phyloP scores from a whole-genome alignment of 2,113 vertebrate species.

The Chaenogobius annularis region DNA sequence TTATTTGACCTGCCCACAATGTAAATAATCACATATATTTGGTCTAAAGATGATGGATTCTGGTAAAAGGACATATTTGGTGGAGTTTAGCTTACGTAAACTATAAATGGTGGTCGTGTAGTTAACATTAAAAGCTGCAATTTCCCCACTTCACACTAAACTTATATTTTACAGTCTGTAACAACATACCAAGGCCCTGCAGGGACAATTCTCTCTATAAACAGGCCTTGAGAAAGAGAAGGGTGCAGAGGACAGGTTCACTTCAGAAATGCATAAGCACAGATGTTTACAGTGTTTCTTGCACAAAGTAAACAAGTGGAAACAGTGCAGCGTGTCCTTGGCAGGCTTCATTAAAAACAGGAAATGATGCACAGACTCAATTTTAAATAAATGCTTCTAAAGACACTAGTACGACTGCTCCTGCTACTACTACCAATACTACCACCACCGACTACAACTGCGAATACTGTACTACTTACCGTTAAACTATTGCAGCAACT shows the following conservation, averaged over 20 bases:
- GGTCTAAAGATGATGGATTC: background rate
- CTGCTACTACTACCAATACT: no score
- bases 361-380: background rate
- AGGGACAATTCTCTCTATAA: background rate
- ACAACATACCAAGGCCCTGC: background rate
- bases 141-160: background rate
- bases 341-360: background rate
- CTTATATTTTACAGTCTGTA: background rate
- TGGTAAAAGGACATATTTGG: background rate
- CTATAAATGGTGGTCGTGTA: background rate
- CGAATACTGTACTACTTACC: no score
- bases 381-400: no score
- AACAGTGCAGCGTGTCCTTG: background rate
- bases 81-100: background rate
- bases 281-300: background rate
- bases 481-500: no score
- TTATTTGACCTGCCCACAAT: background rate
- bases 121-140: conserved; percentile 1
- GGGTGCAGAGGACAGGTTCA: background rate
- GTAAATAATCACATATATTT: background rate
- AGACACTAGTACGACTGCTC: no score
- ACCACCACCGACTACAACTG: no score
- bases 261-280: background rate
- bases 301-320: background rate
- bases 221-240: background rate